Conservation (phyloP, 37 sponge, comb jelly and placozoan species). For the Lycopodina hypogea region DNA sequence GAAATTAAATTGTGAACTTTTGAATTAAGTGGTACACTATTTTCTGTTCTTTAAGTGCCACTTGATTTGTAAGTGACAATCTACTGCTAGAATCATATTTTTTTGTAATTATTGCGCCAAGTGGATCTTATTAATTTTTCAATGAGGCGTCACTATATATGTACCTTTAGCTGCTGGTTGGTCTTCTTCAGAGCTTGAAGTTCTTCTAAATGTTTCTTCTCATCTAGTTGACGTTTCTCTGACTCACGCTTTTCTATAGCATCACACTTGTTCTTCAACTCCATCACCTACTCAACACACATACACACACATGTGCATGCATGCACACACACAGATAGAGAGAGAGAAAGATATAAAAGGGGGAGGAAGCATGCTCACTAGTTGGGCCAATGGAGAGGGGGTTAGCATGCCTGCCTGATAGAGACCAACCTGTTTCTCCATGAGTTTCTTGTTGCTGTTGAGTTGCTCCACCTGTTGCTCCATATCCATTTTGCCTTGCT, state of each 20-base stretch:
- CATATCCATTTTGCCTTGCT: conserved; percentile 95
- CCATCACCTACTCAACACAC: conserved; percentile 57
- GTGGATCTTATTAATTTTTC: too few relatives aligned
- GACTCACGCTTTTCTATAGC: conserved; percentile 94
- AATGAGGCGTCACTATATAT: too few relatives aligned
- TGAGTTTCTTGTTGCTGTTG: conserved; percentile 72
- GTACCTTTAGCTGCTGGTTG: conserved; percentile 92
- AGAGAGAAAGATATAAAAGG: background rate
- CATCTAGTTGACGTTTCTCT: conserved; percentile 88
- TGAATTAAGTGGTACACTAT: too few relatives aligned
- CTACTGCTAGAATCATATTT: too few relatives aligned
- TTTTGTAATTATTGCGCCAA: too few relatives aligned
- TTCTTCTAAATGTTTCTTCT: conserved; percentile 96
- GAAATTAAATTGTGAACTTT: too few relatives aligned
- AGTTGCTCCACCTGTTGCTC: conserved; percentile 74
- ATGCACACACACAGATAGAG: background rate
- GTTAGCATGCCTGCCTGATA: too few relatives aligned
- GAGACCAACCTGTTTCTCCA: conserved; percentile 67
- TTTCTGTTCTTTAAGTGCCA: too few relatives aligned
- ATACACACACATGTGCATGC: background rate
- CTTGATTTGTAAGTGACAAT: too few relatives aligned
- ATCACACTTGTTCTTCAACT: conserved; percentile 88
- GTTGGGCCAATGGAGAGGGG: too few relatives aligned
- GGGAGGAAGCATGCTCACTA: too few relatives aligned
- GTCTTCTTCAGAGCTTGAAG: conserved; percentile 90